Base-by-base conservation (phyloP, 2,113 vertebrate species). In the Mugil cephalus region DNA sequence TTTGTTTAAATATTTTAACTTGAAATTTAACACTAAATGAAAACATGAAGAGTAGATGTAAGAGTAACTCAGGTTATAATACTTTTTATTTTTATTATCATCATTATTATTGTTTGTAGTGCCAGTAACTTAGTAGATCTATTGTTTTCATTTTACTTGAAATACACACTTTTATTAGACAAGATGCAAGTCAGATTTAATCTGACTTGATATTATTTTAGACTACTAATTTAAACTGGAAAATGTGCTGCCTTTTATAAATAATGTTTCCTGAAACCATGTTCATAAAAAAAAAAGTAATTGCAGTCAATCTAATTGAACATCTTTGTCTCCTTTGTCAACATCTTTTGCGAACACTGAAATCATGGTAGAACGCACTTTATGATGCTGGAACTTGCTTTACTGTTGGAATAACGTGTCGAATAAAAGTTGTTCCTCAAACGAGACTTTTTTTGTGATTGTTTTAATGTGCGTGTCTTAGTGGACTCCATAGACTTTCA, bases 341-440 rank as follows among this genome's bases (percentile, higher is more conserved):
- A n/a, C n/a, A n/a, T n/a, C 77, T 11, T 75, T 69, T 42, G 24
- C 3, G 10, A 62, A 55, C 43, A 81, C 18, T 84, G 46, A 69
- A 86, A 35, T 58, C n/a, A 46, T 50, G 10, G 63, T 61, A 34
- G 21, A 74, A 79, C 69, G 86, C 85, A 90, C 88, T 90, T 91
- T 91, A 84, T 43, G 64, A 74, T 86, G 82, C 58, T 80, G 58
- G 67, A 71, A 63, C n/a, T 35, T 63, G 65, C 55, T 71, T 75
- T 83, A 70, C 30, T 71, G 30, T 47, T 43, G n/a, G 24, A 62
- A 74, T 65, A 69, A 77, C 9, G 11, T 1, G 6, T 51, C 11
- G n/a, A 88, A 88, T 85, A 84, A 89, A 89, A 17, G 2, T 60
- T 39, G 1, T 56, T 30, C 24, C 47, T 68, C 9, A 59, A 76